Conservation (phyloP, 2,888 invertebrate genomes). For the Ganaspis brasiliensis region DNA sequence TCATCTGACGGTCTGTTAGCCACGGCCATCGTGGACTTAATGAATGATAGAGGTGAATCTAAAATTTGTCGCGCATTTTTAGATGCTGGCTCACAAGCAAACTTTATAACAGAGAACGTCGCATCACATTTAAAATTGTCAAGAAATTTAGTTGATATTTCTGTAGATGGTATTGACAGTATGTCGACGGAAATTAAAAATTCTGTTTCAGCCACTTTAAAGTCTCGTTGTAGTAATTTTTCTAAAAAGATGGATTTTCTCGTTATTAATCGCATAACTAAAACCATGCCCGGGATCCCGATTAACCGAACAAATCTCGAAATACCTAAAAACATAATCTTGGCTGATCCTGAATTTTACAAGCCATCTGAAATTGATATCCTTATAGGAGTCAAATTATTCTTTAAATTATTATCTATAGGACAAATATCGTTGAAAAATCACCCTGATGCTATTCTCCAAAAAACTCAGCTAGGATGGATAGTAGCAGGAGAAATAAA, state of each 20-base stretch:
- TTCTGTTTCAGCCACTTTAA: not conserved
- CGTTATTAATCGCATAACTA: not conserved
- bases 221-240: not conserved
- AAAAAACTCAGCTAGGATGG: too few relatives aligned
- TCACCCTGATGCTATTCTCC: too few relatives aligned
- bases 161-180: not conserved
- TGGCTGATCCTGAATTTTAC: not conserved
- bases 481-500: too few relatives aligned
- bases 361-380: conserved; percentile 31
- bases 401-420: not conserved
- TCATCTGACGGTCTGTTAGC: too few relatives aligned
- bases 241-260: not conserved
- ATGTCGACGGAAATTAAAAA: not conserved
- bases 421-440: not conserved
- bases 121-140: not conserved
- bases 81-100: not conserved
- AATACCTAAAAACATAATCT: not conserved
- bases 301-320: not conserved
- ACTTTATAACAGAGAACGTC: not conserved
- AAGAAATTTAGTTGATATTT: not conserved
- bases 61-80: not conserved
- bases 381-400: not conserved
- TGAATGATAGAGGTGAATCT: not conserved
- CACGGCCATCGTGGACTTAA: conserved; percentile 10
- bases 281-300: not conserved